Conservation (phyloP, 2,888 invertebrate species). For the Alentia gelatinosa region DNA sequence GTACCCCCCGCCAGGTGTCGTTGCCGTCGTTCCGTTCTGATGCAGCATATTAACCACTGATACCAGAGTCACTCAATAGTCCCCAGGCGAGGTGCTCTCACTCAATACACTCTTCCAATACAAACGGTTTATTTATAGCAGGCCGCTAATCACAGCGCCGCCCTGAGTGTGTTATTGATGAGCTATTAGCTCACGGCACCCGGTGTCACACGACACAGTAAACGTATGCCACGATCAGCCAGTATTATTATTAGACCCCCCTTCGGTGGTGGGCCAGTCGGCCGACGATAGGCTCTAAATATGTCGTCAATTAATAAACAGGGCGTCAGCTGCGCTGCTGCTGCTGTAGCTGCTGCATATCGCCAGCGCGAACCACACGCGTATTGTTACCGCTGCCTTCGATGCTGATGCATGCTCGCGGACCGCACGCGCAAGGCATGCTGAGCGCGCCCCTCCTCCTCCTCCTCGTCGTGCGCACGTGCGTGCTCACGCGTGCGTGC, state of each 20-base stretch:
- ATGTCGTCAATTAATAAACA: conserved; percentile 10
- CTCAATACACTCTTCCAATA: not conserved
- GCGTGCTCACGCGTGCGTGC: conserved; percentile 6
- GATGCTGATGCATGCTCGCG: not conserved
- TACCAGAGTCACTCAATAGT: not conserved
- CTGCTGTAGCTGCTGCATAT: not conserved
- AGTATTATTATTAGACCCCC: not conserved
- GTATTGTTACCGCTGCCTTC: not conserved
- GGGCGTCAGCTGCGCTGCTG: not conserved
- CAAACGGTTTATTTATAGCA: not conserved
- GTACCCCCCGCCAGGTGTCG: not conserved
- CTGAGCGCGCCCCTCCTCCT: not conserved
- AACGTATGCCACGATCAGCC: not conserved
- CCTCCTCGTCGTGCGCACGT: not conserved
- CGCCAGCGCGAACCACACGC: no score
- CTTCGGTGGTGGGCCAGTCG: not conserved
- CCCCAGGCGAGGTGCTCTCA: not conserved
- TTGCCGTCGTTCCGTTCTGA: not conserved
- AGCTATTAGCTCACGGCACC: conserved; percentile 1
- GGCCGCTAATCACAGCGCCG: not conserved
- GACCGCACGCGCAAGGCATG: not conserved
- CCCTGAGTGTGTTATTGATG: not conserved
- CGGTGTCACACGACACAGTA: not conserved
- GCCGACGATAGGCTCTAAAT: not conserved
- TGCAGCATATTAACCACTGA: not conserved